phyloP scores from a whole-genome alignment of 2,797 vertebrate species.

The Xyrichtys novacula region DNA sequence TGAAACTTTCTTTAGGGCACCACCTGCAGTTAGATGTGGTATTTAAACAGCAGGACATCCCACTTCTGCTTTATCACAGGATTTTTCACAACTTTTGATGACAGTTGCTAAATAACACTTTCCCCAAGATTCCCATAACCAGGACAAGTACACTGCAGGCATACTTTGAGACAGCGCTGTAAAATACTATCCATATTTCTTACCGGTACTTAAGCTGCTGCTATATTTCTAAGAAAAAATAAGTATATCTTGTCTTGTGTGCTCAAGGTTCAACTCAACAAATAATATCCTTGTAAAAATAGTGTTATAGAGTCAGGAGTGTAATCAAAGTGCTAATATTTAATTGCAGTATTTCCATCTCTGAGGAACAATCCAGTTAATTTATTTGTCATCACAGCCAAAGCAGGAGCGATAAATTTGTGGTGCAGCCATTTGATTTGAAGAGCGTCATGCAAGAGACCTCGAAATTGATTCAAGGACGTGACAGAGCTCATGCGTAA shows the following conservation, averaged over 20 bases:
- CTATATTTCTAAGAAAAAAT: not conserved
- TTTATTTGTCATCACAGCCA: not conserved
- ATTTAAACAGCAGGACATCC: slow-evolving; percentile 55
- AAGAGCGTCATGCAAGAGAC: slow-evolving; percentile 38
- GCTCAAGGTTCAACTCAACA: too few species aligned
- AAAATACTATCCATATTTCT: slow-evolving; percentile 11
- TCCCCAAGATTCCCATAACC: slow-evolving; percentile 27
- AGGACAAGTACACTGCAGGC: slow-evolving; percentile 1
- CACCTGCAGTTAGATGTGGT: slow-evolving; percentile 48
- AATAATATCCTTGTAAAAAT: too few species aligned
- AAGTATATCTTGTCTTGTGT: too few species aligned
- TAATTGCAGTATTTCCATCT: not conserved
- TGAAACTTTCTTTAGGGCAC: slow-evolving; percentile 33
- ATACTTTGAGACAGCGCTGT: slow-evolving; percentile 20
- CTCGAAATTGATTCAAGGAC: slow-evolving; percentile 58
- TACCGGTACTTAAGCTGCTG: not conserved
- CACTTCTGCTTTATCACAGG: slow-evolving; percentile 25
- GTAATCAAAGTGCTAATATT: not conserved
- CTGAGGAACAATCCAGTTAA: not conserved
- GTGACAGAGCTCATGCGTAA: slow-evolving; percentile 32
- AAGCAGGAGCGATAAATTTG: slow-evolving; percentile 16
- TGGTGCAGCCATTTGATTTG: slow-evolving; percentile 28
- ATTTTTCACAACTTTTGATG: slow-evolving; percentile 52
- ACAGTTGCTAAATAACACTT: slow-evolving; percentile 38
- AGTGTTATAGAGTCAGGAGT: too few species aligned